phyloP scores from a whole-genome alignment of 2,888 invertebrate genomes.

The Unio pictorum region DNA sequence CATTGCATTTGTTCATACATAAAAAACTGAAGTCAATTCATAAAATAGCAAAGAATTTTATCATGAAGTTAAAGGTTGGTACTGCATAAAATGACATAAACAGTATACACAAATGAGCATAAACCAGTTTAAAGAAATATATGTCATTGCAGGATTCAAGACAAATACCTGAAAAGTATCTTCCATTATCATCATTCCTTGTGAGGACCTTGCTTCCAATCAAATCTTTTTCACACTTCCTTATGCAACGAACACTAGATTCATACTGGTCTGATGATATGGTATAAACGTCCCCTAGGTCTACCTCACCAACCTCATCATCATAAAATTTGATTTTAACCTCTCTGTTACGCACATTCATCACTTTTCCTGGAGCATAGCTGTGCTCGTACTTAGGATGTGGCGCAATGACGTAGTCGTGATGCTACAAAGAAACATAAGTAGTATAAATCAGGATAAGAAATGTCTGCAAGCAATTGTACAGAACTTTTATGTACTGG shows the following conservation, averaged over 20 bases:
- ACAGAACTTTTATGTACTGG: not conserved
- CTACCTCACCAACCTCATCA: constrained; percentile 41
- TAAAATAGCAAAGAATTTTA: no score
- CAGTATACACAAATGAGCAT: no score
- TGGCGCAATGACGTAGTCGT: constrained; percentile 56
- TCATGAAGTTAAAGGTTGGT: no score
- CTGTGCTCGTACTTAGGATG: constrained; percentile 61
- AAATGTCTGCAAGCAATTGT: not conserved
- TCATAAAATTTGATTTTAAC: constrained; percentile 60
- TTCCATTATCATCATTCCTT: constrained; percentile 54
- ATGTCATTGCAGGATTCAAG: not conserved
- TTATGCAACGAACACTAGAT: constrained; percentile 58
- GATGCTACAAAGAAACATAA: constrained; percentile 31
- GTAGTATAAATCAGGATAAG: not conserved
- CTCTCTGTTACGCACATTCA: constrained; percentile 31
- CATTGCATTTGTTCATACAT: no score
- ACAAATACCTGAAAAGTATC: constrained; percentile 52
- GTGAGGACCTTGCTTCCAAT: constrained; percentile 60
- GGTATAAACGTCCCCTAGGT: constrained; percentile 52
- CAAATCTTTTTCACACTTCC: constrained; percentile 53
- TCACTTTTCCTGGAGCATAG: constrained; percentile 63
- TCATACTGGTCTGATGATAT: constrained; percentile 52
- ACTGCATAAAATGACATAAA: no score
- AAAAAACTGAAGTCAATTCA: no score
- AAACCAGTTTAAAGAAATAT: no score